phyloP scores from a whole-genome alignment of 2,797 vertebrate genomes.

The Sebastes flavidus region DNA sequence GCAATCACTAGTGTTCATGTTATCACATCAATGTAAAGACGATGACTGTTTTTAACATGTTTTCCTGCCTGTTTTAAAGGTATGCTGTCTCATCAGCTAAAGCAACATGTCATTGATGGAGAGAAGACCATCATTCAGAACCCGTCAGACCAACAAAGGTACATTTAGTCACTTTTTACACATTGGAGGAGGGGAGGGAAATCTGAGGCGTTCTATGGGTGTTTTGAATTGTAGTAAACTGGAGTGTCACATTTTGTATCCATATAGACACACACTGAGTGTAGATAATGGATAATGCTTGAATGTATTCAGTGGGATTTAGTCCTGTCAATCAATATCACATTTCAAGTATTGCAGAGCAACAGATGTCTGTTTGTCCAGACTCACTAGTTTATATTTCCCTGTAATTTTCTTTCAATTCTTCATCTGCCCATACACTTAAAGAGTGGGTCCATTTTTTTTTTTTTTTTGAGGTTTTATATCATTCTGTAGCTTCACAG shows the following conservation, averaged over 20 bases:
- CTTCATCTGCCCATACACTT: neutral
- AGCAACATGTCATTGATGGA: constrained; percentile 96
- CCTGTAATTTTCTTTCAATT: neutral
- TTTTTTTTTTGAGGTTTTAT: no score
- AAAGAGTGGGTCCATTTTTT: no score
- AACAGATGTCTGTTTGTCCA: neutral
- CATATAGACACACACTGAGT: neutral
- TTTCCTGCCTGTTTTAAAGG: constrained; percentile 72
- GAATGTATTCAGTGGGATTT: neutral
- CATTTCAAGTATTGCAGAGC: neutral
- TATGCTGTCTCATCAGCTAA: constrained; percentile 97
- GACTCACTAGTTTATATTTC: neutral
- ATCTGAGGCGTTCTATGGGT: neutral
- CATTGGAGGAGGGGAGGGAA: neutral
- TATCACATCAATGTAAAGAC: neutral
- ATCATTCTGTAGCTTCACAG: no score
- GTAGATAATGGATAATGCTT: neutral
- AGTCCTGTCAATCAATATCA: neutral
- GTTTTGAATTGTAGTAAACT: neutral
- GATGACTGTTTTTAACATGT: neutral
- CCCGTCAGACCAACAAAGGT: constrained; percentile 97
- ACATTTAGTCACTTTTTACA: neutral
- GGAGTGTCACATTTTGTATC: neutral
- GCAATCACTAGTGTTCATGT: neutral
- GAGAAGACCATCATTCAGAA: constrained; percentile 99